Evolutionary conservation across 2,888 invertebrate species (phyloP).

Genomic region (Agonopterix alstromeriana): DNA sequence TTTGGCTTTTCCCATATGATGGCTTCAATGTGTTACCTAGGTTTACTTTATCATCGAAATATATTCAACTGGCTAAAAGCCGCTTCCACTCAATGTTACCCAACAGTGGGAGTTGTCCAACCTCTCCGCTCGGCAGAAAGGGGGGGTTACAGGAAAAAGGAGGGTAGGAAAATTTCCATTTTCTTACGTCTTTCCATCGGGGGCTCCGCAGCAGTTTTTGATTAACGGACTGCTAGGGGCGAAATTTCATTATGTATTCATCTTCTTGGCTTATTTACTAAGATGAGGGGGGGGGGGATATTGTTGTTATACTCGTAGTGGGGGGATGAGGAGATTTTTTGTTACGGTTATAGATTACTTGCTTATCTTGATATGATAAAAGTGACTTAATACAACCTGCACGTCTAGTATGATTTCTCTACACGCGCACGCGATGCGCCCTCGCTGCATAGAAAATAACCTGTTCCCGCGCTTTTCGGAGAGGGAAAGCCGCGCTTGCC

Average conservation of each 20-base stretch:
- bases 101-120: slow-evolving; percentile 44
- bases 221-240: slow-evolving; percentile 71
- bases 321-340: too few relatives aligned
- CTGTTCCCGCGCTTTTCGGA: too few relatives aligned
- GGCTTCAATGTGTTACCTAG: not conserved
- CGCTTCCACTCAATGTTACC: slow-evolving; percentile 24
- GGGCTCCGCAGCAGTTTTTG: slow-evolving; percentile 72
- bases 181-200: slow-evolving; percentile 68
- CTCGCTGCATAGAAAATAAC: too few relatives aligned
- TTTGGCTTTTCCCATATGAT: too few relatives aligned
- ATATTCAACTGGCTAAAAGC: slow-evolving; percentile 20
- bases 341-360: too few relatives aligned
- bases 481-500: too few relatives aligned
- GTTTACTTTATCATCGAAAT: too few relatives aligned
- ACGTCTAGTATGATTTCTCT: too few relatives aligned
- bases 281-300: slow-evolving; percentile 18
- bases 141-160: slow-evolving; percentile 72
- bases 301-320: slow-evolving; percentile 1
- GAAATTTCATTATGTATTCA: slow-evolving; percentile 74
- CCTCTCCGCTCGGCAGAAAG: slow-evolving; percentile 35
- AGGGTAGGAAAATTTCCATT: slow-evolving; percentile 77
- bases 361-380: too few relatives aligned
- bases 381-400: too few relatives aligned
- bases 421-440: too few relatives aligned
- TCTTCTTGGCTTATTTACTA: slow-evolving; percentile 59